Base-by-base conservation (phyloP, 1,140 invertebrate genomes). In the Lasioglossum albipes region DNA sequence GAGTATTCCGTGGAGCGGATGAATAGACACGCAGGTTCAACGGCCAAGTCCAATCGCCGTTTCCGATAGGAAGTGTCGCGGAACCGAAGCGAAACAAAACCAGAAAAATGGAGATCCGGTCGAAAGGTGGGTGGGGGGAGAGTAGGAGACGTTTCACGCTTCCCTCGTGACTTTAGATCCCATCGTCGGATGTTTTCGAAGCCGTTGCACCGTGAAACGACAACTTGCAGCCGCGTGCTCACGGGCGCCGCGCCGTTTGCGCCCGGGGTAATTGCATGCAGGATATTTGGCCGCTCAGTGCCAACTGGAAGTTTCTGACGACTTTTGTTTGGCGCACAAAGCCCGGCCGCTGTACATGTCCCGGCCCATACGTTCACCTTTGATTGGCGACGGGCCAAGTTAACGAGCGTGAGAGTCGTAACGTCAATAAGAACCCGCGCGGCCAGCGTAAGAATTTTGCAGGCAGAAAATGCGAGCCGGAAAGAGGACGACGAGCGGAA, bases 261-360 rank as follows among this genome's bases (percentile, higher is more conserved):
- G 52, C 65, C 73, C n/a, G n/a, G 64, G 66, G 73, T 87, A 87
- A 87, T 87, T 87, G 82, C 84, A 83, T 79, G 70, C 79, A 75
- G 54, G 82, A 87, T 84, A 87, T 87, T 87, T 83, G 65, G 68
- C 77, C 79, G 81, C 61, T 62, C 72, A 74, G 84, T 77, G 72
- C 86, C 82, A 84, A 82, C 78, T 81, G 75, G 75, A 86, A 86
- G 71, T 86, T 84, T 76, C 82, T 81, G 80, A 86, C 66, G 85
- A 86, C 84, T 87, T 86, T 72, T 72, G 72, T 84, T 79, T 66
- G 36, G n/a, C n/a, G 36, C 49, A 72, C 78, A 74, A 65, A 84
- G 76, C 45, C 71, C 66, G 42, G 7, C 7, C 62, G 41, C n/a
- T 16, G 59, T 52, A 36, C 22, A 59, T 12, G 20, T 61, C 13